These are phyloP conservation scores for Lophochroa leadbeateri DNA, from an alignment of 2,113 vertebrate genomes.

Conservation along the genomic window DNA sequence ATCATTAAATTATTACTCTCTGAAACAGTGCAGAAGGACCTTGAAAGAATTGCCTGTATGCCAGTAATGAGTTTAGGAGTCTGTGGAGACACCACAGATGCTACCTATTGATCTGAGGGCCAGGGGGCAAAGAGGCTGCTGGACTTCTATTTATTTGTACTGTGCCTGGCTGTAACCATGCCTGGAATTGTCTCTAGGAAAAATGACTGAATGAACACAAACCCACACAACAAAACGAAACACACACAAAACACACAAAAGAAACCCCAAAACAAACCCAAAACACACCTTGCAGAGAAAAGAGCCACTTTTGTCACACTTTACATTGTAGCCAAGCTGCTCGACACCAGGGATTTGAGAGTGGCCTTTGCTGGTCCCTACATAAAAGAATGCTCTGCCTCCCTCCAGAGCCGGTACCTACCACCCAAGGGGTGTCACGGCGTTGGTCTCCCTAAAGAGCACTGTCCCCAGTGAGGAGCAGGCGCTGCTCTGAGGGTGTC, in stretches of 20 bases:
- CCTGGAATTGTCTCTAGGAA: not conserved
- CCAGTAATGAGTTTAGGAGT: not conserved
- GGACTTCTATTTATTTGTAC: not conserved
- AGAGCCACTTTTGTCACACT: not conserved
- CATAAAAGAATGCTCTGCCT: not conserved
- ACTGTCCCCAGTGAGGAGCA: not conserved
- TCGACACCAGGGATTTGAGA: not conserved
- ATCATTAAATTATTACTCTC: constrained; percentile 37
- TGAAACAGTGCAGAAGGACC: not conserved
- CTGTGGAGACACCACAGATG: not conserved
- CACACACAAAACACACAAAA: fast-evolving
- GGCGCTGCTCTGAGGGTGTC: fast-evolving
- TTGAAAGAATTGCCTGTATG: not conserved
- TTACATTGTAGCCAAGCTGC: not conserved
- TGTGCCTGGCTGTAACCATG: not conserved
- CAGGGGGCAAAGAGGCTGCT: not conserved
- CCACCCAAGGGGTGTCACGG: not conserved
- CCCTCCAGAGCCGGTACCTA: not conserved
- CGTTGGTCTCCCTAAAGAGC: fast-evolving
- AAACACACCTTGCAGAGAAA: not conserved
- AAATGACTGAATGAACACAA: not conserved
- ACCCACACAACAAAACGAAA: no score
- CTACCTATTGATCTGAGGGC: not conserved
- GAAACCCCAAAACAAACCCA: not conserved
- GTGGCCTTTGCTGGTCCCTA: not conserved